phyloP scores from a whole-genome alignment of 2,888 invertebrate genomes.

The Drosophila flavopinicola region DNA sequence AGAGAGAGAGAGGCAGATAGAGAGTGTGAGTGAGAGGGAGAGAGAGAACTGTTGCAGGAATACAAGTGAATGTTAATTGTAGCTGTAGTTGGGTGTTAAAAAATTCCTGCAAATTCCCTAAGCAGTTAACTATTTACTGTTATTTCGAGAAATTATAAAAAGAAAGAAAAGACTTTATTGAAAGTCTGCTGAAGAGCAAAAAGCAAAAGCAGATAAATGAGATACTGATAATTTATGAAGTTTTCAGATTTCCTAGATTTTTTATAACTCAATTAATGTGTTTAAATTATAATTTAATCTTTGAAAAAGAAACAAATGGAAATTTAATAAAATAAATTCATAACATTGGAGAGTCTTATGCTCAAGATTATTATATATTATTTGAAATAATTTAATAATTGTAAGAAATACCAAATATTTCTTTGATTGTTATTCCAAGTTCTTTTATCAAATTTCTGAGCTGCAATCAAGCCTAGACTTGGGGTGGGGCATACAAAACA shows the following conservation, averaged over 20 bases:
- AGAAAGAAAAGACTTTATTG: background rate
- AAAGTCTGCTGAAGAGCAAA: background rate
- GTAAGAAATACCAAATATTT: too few relatives aligned
- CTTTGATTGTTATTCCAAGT: constrained; percentile 1
- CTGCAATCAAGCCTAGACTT: constrained; percentile 19
- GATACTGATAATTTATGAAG: too few relatives aligned
- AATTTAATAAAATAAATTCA: too few relatives aligned
- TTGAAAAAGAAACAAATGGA: too few relatives aligned
- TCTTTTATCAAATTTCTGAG: constrained; percentile 1
- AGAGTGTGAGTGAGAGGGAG: background rate
- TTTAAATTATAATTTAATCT: too few relatives aligned
- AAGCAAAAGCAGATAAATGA: background rate
- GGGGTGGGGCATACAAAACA: constrained; percentile 28
- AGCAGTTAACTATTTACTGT: constrained; percentile 26
- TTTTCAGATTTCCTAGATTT: too few relatives aligned
- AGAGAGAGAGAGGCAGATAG: too few relatives aligned
- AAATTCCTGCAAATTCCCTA: constrained; percentile 1
- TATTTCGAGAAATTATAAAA: constrained; percentile 10
- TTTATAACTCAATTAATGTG: too few relatives aligned
- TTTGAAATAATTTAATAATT: too few relatives aligned
- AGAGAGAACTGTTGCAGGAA: background rate
- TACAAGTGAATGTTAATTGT: constrained; percentile 31
- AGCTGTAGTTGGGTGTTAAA: background rate
- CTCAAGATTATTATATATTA: too few relatives aligned
- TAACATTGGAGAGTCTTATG: background rate